Percentiles rank a stretch among this genome's conserved stretches.
Conservation (phyloP, 1,140 invertebrate genomes). For the Capitella teleta region DNA sequence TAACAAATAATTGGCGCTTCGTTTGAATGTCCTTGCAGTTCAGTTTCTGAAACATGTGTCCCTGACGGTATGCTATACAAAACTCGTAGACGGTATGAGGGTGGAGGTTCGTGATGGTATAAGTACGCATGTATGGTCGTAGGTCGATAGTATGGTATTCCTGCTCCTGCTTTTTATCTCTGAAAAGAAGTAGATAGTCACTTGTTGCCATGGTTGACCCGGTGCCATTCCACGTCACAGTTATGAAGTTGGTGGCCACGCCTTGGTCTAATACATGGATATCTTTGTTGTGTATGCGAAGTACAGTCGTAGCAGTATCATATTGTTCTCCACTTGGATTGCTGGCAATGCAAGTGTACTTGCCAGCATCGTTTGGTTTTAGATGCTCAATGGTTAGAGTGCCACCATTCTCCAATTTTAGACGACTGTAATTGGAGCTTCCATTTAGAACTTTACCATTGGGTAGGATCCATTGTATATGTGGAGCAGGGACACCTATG, state of each 20-base stretch:
- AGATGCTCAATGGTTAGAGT: slow-evolving; percentile 29
- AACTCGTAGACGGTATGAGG: slow-evolving; percentile 41
- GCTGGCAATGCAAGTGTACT: slow-evolving; percentile 27
- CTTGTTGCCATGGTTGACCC: slow-evolving; percentile 32
- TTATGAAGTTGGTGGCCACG: slow-evolving; percentile 39
- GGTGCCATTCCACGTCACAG: slow-evolving; percentile 43
- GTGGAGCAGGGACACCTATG: slow-evolving; percentile 38
- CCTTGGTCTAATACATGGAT: slow-evolving; percentile 34
- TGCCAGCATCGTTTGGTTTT: slow-evolving; percentile 21
- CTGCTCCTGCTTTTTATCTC: neutral
- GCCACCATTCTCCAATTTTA: slow-evolving; percentile 27
- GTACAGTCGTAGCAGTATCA: slow-evolving; percentile 27
- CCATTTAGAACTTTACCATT: slow-evolving; percentile 31
- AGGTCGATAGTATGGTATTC: slow-evolving; percentile 21
- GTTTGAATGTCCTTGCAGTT: slow-evolving; percentile 35
- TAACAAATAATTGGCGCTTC: slow-evolving; percentile 19
- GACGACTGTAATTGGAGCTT: slow-evolving; percentile 21
- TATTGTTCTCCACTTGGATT: slow-evolving; percentile 22
- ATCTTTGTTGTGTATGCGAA: slow-evolving; percentile 33
- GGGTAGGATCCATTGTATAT: slow-evolving; percentile 40
- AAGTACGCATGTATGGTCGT: slow-evolving; percentile 27
- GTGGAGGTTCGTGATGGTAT: slow-evolving; percentile 40
- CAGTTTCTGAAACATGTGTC: slow-evolving; percentile 28
- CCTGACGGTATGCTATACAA: slow-evolving; percentile 43
- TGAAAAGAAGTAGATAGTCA: slow-evolving; percentile 40